Evolutionary conservation across 2,113 vertebrate genomes (phyloP).

Genomic region (Xenotilapia caudafasciata): DNA sequence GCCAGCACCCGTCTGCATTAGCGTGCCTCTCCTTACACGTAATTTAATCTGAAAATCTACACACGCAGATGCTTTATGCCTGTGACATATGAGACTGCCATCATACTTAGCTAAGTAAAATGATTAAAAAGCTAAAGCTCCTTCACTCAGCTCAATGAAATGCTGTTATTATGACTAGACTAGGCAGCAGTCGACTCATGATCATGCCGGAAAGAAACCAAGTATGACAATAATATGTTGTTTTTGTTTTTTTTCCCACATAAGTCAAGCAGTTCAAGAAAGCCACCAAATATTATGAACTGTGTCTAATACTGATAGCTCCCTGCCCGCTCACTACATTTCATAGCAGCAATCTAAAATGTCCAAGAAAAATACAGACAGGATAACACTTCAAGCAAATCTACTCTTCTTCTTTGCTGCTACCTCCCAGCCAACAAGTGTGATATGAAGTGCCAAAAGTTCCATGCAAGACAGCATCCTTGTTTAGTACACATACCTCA

Average conservation of each 20-base stretch:
- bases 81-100: constrained; percentile 25
- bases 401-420: not conserved
- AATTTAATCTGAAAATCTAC: constrained; percentile 35
- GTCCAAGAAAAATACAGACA: not conserved
- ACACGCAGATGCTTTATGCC: constrained; percentile 41
- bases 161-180: not conserved
- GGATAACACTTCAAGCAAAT: not conserved
- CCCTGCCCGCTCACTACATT: not conserved
- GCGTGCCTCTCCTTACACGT: constrained; percentile 33
- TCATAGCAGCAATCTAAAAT: not conserved
- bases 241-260: not conserved
- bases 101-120: constrained; percentile 27
- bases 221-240: not conserved
- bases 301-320: not conserved
- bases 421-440: not conserved
- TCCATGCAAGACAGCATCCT: not conserved
- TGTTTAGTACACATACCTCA: not conserved
- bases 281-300: not conserved
- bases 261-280: not conserved
- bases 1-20: constrained; percentile 45
- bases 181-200: not conserved
- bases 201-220: not conserved
- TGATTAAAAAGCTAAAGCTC: constrained; percentile 48
- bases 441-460: not conserved
- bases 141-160: constrained; percentile 21